Evolutionary conservation across 2,797 vertebrate genomes (phyloP).

Genomic region (Galaxias olidus): DNA sequence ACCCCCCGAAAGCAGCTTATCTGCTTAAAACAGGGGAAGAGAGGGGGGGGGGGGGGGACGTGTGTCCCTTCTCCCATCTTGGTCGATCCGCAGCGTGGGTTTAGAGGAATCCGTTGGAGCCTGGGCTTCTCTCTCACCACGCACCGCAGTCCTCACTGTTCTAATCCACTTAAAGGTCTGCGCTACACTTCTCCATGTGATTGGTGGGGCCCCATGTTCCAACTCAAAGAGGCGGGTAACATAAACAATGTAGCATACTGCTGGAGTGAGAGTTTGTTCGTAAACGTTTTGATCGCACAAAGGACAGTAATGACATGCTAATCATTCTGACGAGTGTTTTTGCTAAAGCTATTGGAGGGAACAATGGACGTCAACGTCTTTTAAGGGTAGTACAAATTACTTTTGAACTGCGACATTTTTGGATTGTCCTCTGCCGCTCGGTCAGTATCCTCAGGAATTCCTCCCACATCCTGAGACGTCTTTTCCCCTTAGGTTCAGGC

Average conservation of each 20-base stretch:
- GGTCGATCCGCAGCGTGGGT: conserved; percentile 59
- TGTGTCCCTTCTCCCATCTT: conserved; percentile 55
- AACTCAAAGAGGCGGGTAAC: conserved; percentile 38
- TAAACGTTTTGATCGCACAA: too few species aligned
- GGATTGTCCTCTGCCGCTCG: too few species aligned
- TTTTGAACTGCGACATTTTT: too few species aligned
- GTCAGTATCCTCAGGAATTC: conserved; percentile 63
- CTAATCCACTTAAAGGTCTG: conserved; percentile 68
- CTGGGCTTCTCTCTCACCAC: conserved; percentile 52
- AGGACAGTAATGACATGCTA: too few species aligned
- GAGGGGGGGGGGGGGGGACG: conserved; percentile 39
- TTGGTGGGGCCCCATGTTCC: conserved; percentile 54
- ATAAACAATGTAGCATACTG: conserved; percentile 51
- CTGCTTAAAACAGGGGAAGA: conserved; percentile 71
- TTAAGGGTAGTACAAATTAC: too few species aligned
- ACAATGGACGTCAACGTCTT: too few species aligned
- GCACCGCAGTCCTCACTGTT: conserved; percentile 38
- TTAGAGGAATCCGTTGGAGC: conserved; percentile 63
- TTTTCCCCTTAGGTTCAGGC: conserved; percentile 33
- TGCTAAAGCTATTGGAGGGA: too few species aligned
- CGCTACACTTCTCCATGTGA: conserved; percentile 51
- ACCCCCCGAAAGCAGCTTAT: conserved; percentile 75
- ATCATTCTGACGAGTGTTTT: too few species aligned
- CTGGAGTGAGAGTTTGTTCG: conserved; percentile 25
- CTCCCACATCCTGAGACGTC: conserved; percentile 13